These are phyloP conservation scores for Leptoclinus maculatus DNA, from an alignment of 2,797 vertebrate genomes.

Conservation along the genomic window DNA sequence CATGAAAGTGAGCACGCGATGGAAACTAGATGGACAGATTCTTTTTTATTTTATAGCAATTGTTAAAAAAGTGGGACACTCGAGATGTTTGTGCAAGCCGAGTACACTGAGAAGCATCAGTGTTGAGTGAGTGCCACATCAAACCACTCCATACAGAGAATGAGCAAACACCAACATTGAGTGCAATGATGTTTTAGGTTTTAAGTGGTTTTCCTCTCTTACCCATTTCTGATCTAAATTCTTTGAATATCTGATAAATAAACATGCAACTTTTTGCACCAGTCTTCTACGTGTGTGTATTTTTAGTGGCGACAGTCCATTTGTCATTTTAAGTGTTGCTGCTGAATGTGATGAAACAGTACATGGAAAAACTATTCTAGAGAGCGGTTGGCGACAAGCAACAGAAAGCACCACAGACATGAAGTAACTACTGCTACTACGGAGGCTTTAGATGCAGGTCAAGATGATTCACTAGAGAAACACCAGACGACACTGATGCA, in stretches of 20 bases:
- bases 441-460: constrained; percentile 22
- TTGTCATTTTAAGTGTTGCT: constrained; percentile 2
- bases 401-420: constrained; percentile 29
- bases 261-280: not conserved
- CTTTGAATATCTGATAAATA: not conserved
- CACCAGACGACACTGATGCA: constrained; percentile 1
- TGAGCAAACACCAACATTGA: not conserved
- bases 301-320: not conserved
- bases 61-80: not conserved
- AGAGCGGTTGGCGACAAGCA: constrained; percentile 16
- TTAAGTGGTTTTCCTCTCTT: not conserved
- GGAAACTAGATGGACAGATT: not conserved
- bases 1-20: not conserved
- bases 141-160: not conserved
- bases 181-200: not conserved
- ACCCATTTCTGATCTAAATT: not conserved
- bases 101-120: not conserved
- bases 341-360: not conserved
- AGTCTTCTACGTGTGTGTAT: not conserved
- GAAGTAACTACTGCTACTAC: constrained; percentile 4
- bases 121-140: not conserved
- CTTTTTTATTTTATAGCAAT: not conserved
- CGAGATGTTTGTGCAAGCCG: not conserved
- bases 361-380: not conserved
- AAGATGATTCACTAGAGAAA: constrained; percentile 7